phyloP scores from a whole-genome alignment of 2,113 vertebrate genomes.

The Vimba vimba region DNA sequence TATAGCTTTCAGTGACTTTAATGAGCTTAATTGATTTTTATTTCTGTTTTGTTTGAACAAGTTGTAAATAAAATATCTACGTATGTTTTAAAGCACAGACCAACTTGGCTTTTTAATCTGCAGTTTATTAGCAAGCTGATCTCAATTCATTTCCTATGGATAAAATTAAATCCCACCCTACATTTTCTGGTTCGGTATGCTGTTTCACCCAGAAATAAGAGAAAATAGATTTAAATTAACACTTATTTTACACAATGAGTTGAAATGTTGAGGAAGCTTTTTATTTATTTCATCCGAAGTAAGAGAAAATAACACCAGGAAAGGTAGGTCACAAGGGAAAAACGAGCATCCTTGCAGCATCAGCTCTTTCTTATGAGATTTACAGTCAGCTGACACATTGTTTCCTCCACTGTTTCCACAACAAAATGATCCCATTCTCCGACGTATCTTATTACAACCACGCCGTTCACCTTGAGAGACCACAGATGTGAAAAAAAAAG shows the following conservation, averaged over 20 bases:
- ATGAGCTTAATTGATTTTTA: neutral
- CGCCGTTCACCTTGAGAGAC: neutral
- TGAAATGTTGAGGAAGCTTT: too few relatives aligned
- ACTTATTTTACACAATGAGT: neutral
- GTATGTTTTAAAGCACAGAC: neutral
- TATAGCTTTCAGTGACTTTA: neutral
- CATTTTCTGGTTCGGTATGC: neutral
- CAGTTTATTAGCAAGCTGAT: neutral
- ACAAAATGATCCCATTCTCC: neutral
- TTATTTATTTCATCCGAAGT: neutral
- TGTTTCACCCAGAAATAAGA: too few relatives aligned
- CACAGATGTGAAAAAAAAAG: neutral
- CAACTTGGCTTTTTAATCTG: neutral
- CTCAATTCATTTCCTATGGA: neutral
- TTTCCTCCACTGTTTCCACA: slow-evolving; percentile 23
- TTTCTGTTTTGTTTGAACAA: slow-evolving; percentile 9
- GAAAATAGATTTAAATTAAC: neutral
- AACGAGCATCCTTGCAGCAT: neutral
- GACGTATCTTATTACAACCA: neutral
- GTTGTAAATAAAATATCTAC: neutral
- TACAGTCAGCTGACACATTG: slow-evolving; percentile 11
- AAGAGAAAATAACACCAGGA: neutral
- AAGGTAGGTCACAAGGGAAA: neutral
- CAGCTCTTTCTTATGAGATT: neutral
- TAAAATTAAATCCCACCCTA: neutral